phyloP scores from a whole-genome alignment of 2,888 invertebrate genomes.

The Amphipoea oculea region DNA sequence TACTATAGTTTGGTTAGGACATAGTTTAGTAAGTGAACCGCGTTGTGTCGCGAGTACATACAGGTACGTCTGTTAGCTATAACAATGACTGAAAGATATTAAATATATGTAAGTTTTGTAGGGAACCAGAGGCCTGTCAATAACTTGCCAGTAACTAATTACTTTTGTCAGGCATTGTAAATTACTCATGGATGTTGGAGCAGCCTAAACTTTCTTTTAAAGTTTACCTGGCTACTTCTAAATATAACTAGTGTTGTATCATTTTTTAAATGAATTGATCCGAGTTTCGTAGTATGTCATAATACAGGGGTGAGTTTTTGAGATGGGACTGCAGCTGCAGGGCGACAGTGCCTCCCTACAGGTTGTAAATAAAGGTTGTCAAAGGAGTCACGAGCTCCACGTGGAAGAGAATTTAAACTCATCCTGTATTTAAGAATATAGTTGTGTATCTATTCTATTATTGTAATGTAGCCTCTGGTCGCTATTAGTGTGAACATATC shows the following conservation, averaged over 20 bases:
- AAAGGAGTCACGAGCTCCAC: background rate
- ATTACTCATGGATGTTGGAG: background rate
- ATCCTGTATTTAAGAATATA: background rate
- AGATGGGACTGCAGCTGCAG: background rate
- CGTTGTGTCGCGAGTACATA: constrained; percentile 30
- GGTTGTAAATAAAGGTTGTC: background rate
- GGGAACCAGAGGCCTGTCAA: constrained; percentile 43
- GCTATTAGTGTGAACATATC: constrained; percentile 22
- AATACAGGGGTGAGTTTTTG: background rate
- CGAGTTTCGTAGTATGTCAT: background rate
- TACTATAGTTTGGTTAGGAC: constrained; percentile 36
- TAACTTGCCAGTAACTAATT: constrained; percentile 3
- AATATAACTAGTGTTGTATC: background rate
- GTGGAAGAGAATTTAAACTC: background rate
- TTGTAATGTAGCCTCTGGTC: constrained; percentile 30
- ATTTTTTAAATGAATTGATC: background rate
- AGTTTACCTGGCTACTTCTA: background rate
- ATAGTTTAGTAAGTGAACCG: constrained; percentile 24
- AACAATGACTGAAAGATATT: constrained; percentile 57
- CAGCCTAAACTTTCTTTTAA: background rate
- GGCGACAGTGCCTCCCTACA: background rate
- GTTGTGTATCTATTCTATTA: background rate
- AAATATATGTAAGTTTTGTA: constrained; percentile 33
- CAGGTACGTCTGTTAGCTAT: constrained; percentile 50
- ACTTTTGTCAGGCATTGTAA: constrained; percentile 4